Conservation (phyloP, 2,888 invertebrate genomes). For the Drosophila tripunctata region DNA sequence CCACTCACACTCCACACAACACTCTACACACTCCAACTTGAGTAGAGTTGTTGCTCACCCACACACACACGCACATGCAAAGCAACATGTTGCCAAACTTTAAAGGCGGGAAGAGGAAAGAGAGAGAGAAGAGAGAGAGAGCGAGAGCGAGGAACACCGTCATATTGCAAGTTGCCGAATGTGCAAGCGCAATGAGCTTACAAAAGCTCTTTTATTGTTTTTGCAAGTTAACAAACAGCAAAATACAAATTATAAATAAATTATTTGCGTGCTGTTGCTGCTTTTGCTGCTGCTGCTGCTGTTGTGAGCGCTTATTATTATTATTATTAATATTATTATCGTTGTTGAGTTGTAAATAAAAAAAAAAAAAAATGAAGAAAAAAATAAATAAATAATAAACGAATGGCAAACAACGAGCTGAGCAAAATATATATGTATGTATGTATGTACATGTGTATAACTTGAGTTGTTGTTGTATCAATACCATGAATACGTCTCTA, state of each 20-base stretch:
- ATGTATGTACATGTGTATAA: slow-evolving; percentile 54
- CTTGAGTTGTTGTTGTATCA: slow-evolving; percentile 31
- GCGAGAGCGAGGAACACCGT: too few species aligned
- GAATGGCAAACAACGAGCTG: slow-evolving; percentile 52
- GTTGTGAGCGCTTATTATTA: slow-evolving; percentile 14
- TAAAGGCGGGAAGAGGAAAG: too few species aligned
- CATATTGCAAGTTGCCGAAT: slow-evolving; percentile 53
- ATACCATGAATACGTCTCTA: slow-evolving; percentile 50
- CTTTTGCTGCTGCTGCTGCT: slow-evolving; percentile 26
- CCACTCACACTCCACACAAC: slow-evolving; percentile 5
- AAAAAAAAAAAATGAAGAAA: too few species aligned
- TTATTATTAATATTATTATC: slow-evolving; percentile 51
- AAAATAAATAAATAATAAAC: slow-evolving; percentile 44
- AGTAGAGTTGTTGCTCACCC: slow-evolving; percentile 13
- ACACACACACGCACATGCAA: slow-evolving; percentile 9
- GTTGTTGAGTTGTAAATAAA: slow-evolving; percentile 54
- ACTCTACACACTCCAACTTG: slow-evolving; percentile 1
- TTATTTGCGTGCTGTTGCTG: slow-evolving; percentile 52
- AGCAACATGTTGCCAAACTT: slow-evolving; percentile 60
- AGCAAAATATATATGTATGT: slow-evolving; percentile 57
- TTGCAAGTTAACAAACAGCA: slow-evolving; percentile 46
- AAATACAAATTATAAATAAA: slow-evolving; percentile 56
- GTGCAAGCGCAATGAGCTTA: slow-evolving; percentile 40
- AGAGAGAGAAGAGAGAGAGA: too few species aligned
- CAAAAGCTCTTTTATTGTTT: slow-evolving; percentile 21